Evolutionary conservation across 1,140 invertebrate genomes (phyloP).

Genomic region (Holcopasites calliopsidis): DNA sequence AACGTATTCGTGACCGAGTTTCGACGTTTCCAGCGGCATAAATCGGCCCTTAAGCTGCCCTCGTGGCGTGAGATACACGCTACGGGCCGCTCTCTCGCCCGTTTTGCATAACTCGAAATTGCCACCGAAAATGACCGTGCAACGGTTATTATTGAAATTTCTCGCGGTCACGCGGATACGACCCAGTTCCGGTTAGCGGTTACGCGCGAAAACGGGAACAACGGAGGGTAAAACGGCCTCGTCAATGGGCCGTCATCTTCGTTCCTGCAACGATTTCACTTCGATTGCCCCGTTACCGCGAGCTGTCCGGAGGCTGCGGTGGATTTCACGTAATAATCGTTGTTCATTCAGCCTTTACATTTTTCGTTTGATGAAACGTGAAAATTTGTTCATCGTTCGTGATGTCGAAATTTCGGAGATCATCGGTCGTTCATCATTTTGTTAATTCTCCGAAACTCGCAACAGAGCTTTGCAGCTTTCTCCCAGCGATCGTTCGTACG

Average conservation of each 20-base stretch:
- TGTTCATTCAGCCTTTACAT: slow-evolving; percentile 10
- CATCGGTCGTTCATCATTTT: too few relatives aligned
- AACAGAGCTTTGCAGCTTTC: too few relatives aligned
- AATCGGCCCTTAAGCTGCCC: slow-evolving; percentile 66
- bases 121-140: slow-evolving; percentile 63
- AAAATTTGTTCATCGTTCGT: background rate
- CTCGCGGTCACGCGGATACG: slow-evolving; percentile 45
- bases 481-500: too few relatives aligned
- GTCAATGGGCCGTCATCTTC: slow-evolving; percentile 19
- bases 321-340: background rate
- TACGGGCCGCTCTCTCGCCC: slow-evolving; percentile 31
- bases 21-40: slow-evolving; percentile 61
- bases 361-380: slow-evolving; percentile 32
- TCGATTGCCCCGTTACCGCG: background rate
- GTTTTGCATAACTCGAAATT: slow-evolving; percentile 71
- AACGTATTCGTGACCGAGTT: slow-evolving; percentile 61
- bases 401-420: too few relatives aligned
- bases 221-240: slow-evolving; percentile 7
- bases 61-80: slow-evolving; percentile 48
- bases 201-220: background rate
- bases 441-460: too few relatives aligned
- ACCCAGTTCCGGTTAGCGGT: slow-evolving; percentile 44
- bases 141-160: slow-evolving; percentile 71
- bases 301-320: slow-evolving; percentile 8
- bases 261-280: slow-evolving; percentile 25